Base-by-base conservation (phyloP, 2,888 invertebrate species). In the Amphipyra tragopoginis region DNA sequence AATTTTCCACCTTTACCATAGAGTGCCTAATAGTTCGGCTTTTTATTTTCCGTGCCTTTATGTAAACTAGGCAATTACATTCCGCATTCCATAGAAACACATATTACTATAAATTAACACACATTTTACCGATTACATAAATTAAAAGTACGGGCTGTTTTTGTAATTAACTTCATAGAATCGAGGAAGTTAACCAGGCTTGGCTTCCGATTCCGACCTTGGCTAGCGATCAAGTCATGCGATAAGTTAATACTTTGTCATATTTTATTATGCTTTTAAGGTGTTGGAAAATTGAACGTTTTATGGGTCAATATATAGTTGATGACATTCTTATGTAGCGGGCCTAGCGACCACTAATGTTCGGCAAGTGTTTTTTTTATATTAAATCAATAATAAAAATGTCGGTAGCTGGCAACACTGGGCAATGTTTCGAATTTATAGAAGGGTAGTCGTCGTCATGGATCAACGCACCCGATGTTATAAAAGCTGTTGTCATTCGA, bases 191-290 rank as follows among this genome's bases (percentile, higher is more conserved):
- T 54, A 38, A 60, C 45, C 26, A 44, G 39, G 47, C 34, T 62
- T 47, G 75, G 53, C 61, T 76, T 72, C 62, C 54, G 49, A 64
- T 49, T 54, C 29, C 48, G 57, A 69, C 75, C 65, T 76, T 75
- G 69, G 64, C 29, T 36, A 13, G 53, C 61, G 67, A 75, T 76
- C 48, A 65, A 65, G 51, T 44, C 50, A 59, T 59, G 40, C 51
- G 69, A 65, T 68, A 59, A 42, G 52, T 53, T 55, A 42, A 36
- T 53, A 43, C 33, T 63, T 42, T 53, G 44, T 45, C 45, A 53
- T 62, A 53, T 36, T 53, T 54, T 58, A 50, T 47, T 40, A 48
- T 7, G 26, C 47, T 38, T 74, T 55, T 39, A 40, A 51, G 40
- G 56, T 49, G 50, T 57, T 65, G 34, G 54, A 29, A 60, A 65